Percentiles rank a stretch among this genome's conserved stretches.
These are phyloP conservation scores for Leuciscus waleckii DNA, from an alignment of 2,797 vertebrate species.

Conservation along the genomic window DNA sequence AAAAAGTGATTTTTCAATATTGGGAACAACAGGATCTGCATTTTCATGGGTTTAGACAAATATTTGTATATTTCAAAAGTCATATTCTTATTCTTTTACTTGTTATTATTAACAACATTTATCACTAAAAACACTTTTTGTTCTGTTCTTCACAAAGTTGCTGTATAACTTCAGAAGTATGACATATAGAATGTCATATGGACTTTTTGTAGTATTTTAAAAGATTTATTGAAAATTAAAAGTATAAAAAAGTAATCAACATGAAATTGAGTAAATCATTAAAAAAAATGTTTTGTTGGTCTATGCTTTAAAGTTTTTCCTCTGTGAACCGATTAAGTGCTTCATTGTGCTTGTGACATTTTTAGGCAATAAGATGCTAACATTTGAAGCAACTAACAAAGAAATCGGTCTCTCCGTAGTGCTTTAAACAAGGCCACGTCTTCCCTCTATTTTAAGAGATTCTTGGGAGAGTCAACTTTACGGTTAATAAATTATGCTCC, in stretches of 20 bases:
- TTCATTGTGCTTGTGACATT: not conserved
- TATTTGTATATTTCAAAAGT: not conserved
- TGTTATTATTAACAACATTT: not conserved
- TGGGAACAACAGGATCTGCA: not conserved
- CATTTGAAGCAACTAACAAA: not conserved
- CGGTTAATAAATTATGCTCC: constrained; percentile 6
- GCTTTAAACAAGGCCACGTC: not conserved
- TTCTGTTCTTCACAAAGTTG: not conserved
- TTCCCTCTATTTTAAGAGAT: not conserved
- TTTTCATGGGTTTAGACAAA: not conserved
- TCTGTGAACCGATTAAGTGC: not conserved
- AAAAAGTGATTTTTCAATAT: not conserved
- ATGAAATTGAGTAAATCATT: not conserved
- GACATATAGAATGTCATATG: not conserved
- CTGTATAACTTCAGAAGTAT: not conserved
- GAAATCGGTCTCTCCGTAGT: not conserved
- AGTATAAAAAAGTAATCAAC: not conserved
- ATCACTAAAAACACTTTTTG: not conserved
- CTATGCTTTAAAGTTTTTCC: not conserved
- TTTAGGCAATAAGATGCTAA: constrained; percentile 11
- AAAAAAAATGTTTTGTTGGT: not conserved
- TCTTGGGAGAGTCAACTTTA: not conserved
- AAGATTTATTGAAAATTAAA: not conserved
- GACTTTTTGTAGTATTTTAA: not conserved
- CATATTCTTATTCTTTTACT: not conserved